A percentile compares a stretch with the other conserved stretches of the same genome.
Conservation (phyloP, 2,797 vertebrate genomes). For the Cottoperca gobio region DNA sequence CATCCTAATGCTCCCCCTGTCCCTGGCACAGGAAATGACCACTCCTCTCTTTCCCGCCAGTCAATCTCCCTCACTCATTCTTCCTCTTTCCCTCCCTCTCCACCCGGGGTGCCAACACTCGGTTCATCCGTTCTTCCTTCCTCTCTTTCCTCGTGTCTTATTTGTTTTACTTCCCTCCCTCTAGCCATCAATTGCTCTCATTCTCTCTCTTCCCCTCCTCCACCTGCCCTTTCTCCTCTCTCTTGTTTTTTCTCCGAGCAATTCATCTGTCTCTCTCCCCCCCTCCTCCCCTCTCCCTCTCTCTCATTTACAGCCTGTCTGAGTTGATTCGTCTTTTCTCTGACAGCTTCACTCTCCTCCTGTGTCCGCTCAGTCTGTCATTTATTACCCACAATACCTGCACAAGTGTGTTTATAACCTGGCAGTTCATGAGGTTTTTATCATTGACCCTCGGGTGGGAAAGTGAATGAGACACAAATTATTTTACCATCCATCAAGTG, state of each 20-base stretch:
- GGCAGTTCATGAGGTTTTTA: constrained; percentile 23
- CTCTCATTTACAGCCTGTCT: constrained; percentile 45
- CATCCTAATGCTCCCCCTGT: constrained; percentile 2
- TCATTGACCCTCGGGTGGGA: constrained; percentile 34
- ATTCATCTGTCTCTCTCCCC: constrained; percentile 34
- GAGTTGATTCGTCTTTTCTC: constrained; percentile 52
- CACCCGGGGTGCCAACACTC: constrained; percentile 48
- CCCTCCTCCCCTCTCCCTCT: background rate
- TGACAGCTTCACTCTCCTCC: constrained; percentile 38
- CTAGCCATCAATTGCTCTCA: constrained; percentile 43
- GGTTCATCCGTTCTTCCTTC: constrained; percentile 20
- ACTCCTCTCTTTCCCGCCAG: constrained; percentile 29
- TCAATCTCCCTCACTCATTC: constrained; percentile 30
- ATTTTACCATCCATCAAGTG: background rate
- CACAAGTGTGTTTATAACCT: constrained; percentile 51
- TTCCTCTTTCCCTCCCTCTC: constrained; percentile 31
- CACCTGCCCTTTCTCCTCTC: constrained; percentile 43
- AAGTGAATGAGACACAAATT: constrained; percentile 2
- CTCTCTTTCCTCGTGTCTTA: constrained; percentile 20
- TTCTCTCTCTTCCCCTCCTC: constrained; percentile 43
- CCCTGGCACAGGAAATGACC: constrained; percentile 33
- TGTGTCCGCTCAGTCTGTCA: constrained; percentile 9
- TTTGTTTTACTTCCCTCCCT: constrained; percentile 43
- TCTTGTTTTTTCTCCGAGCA: constrained; percentile 25
- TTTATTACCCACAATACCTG: constrained; percentile 27